A percentile compares a stretch with the other conserved stretches of the same genome.
Conservation (phyloP, 2,888 invertebrate species). For the Drosophila ezoana region DNA sequence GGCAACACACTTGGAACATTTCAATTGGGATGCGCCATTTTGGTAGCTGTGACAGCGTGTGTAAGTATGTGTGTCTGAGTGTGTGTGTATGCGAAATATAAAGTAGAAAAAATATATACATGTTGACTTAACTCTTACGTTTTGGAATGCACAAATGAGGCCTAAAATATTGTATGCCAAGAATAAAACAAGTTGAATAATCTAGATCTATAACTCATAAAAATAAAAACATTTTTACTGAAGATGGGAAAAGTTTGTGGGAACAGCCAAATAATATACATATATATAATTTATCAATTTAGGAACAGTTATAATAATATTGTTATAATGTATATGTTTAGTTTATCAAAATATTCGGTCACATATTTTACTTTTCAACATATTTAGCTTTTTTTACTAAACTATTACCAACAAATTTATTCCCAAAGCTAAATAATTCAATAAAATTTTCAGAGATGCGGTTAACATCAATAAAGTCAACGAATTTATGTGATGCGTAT, state of each 20-base stretch:
- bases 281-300: too few species aligned
- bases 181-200: background rate
- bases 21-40: constrained; percentile 56
- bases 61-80: background rate
- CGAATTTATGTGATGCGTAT: constrained; percentile 13
- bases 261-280: too few species aligned
- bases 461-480: constrained; percentile 8
- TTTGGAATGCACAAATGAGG: constrained; percentile 6
- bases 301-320: too few species aligned
- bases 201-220: too few species aligned
- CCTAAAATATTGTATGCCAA: background rate
- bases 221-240: too few species aligned
- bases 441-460: background rate
- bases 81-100: constrained; percentile 8
- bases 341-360: background rate
- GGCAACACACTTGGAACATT: constrained; percentile 28
- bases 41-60: constrained; percentile 1
- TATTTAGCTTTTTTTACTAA: background rate
- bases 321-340: too few species aligned
- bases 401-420: background rate
- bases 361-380: background rate
- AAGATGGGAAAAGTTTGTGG: too few species aligned
- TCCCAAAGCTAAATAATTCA: constrained; percentile 2
- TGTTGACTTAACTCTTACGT: constrained; percentile 7
- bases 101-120: constrained; percentile 4